Base-by-base conservation (phyloP, 1,140 invertebrate genomes). In the Scylla paramamosain region DNA sequence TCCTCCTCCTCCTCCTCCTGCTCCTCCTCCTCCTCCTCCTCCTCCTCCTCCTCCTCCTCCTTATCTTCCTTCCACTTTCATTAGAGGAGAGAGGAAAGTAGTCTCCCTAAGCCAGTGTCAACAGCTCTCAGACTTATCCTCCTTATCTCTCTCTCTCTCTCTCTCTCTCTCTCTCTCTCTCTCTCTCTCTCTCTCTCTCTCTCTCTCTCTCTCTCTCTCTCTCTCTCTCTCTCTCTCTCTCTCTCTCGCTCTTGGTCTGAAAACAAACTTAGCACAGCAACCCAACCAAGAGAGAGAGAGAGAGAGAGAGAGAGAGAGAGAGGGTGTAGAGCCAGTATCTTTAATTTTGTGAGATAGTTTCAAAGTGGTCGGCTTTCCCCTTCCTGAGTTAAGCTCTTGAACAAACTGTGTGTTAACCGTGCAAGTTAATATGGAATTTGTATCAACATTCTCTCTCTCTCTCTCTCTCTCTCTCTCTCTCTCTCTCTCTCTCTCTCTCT, bases 161-260 rank as follows among this genome's bases (percentile, higher is more conserved):
- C 82, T 83, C 82, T 83, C 82, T 83, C 82, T 77, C 59, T 77
- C 82, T 83, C 82, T 83, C 82, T 83, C 20, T 90, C 32, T 90
- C 31, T 90, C 31, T 90, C 31, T 90, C 31, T 91, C 25, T 91
- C 25, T 91, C 45, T 91, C 46, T 52, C 45, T 52, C 48, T 91
- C 25, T 77, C 52, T 77, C 52, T 91, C 90, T 91, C 48, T 91
- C 48, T 59, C 48, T 91, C 52, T 67, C 52, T 67, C 48, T 91
- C 90, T 67, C 52, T 67, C 52, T 67, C 90, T 91, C 90, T 91
- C 90, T 91, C 88, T 90, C 88, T 90, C 88, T 90, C 88, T 48
- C 45, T n/a, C 39, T 90, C 88, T 48, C 88, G 0, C 16, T 77
- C 10, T n/a, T 25, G 25, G 12, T n/a, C 7, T 59, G 39, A 39